Base-by-base conservation (phyloP, 2,797 vertebrate genomes). In the Cygnus olor region DNA sequence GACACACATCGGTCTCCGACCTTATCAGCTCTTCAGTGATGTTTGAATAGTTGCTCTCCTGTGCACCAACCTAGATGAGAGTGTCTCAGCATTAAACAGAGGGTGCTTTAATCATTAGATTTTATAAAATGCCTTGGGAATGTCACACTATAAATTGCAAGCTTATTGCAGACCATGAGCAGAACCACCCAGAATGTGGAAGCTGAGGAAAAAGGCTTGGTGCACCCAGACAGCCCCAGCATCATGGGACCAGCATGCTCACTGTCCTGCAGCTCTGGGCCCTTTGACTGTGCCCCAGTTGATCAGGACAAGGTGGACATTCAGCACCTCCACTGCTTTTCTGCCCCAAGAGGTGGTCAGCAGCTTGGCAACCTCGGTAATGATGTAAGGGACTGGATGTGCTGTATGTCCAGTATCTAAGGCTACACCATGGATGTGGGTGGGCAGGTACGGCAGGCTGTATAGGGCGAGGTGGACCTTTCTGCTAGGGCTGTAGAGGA, bases 241-340 rank as follows among this genome's bases (percentile, higher is more conserved):
- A 6, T 34, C 13, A 3, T 3, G 19, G 38, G 10, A 9, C 38
- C 57, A 80, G 24, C 36, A 40, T 14, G 12, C 18, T 78, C 38
- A 8, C 21, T 60, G 53, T 80, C 85, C 69, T 84, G 45, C 45
- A 64, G 53, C 36, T 57, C 44, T 21, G 34, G 13, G 36, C 8
- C 20, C 11, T 86, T 80, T 47, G 21, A 6, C 8, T 47, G 28
- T 38, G 28, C 11, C 24, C 6, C 5, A 11, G 10, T 25, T 73
- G 56, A 36, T 8, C n/a, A 27, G 57, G n/a, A 34, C 42, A 51
- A 63, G 34, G 61, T 3, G 47, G 49, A 25, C 17, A n/a, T 61
- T 56, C 49, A 28, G 28, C 44, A 36, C 22, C 27, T 61, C 47
- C 24, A 11, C 28, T 38, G 74, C 0, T 0, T 68, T 85, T 78